Evolutionary conservation across 2,113 vertebrate species (phyloP), one percentile per base, ranked within the genome.

Genomic region (Mungos mungo): DNA sequence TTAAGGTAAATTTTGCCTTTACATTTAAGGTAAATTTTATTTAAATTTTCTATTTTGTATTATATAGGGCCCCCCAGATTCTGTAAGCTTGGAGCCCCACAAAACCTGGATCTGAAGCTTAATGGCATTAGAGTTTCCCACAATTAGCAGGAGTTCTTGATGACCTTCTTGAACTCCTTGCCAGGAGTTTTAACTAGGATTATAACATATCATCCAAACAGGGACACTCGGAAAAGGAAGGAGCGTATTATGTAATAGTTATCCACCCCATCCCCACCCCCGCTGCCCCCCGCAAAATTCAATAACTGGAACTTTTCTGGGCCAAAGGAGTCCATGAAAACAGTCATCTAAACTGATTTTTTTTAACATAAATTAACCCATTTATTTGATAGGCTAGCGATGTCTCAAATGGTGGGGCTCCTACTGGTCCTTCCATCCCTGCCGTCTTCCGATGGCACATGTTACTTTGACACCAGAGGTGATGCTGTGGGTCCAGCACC

Each of bases 221-320:
- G 71, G 38, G 50, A 33, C 25, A 29, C 41, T 45, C 35, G 29
- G 29, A 35, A 10, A 84, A 31, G 52, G 10, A 82, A 86, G 52
- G 41, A 52, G 2, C 45, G 2, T 74, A 38, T 21, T 31, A 19
- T 38, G 74, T 79, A 13, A 29, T 15, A 76, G 45, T 47, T 41
- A 10, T 8, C 6, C 21, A 1, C 0, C 21, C 9, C 9, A 33
- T 21, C 7, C 21, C 12, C 47, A 12, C 2, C 33, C 0, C 31
- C 68, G 7, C n/a, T 27, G 7, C 72, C 31, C 8, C 72, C 72
- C 74, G 0, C 0, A 21, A 52, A 54, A 50, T 31, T 41, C 27
- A 21, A 41, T 31, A 54, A 66, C 77, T 31, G 63, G 47, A 83
- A 41, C 63, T 54, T 82, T 87, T 50, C 63, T 82, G 47, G 11